A percentile compares a stretch with the other conserved stretches of the same genome.
phyloP scores from a whole-genome alignment of 2,113 vertebrate species.

The Pycnonotus jocosus region DNA sequence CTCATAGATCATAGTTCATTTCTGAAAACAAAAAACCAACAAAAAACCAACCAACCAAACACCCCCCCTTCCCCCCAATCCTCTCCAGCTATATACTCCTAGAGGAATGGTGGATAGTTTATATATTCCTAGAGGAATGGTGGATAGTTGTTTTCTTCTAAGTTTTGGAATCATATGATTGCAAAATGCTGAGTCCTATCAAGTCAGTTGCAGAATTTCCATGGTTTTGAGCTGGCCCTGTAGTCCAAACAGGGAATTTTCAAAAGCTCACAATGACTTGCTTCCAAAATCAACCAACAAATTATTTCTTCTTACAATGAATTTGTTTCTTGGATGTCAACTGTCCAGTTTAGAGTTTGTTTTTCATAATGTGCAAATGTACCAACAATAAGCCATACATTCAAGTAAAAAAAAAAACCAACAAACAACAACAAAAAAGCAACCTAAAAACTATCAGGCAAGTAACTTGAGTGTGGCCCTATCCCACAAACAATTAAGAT shows the following conservation, averaged over 20 bases:
- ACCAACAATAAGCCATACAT: rapidly evolving
- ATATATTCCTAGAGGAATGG: neutral
- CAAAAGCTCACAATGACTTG: neutral
- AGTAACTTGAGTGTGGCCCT: neutral
- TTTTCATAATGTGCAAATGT: neutral
- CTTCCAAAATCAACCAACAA: neutral
- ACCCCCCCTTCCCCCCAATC: neutral
- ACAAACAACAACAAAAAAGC: neutral
- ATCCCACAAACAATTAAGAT: neutral
- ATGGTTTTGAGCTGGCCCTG: neutral
- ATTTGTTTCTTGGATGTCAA: neutral
- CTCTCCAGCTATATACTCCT: neutral
- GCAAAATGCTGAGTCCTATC: neutral
- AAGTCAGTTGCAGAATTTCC: neutral
- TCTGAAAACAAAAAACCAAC: neutral
- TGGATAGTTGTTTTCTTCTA: neutral
- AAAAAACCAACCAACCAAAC: neutral
- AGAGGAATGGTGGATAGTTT: neutral
- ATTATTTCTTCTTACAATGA: neutral
- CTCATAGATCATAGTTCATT: neutral
- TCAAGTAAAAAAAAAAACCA: neutral
- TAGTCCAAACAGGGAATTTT: neutral
- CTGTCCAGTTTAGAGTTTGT: neutral
- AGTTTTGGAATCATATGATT: neutral
- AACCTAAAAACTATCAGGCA: neutral